phyloP scores from a whole-genome alignment of 2,888 invertebrate genomes.

The Copidosoma aretas region DNA sequence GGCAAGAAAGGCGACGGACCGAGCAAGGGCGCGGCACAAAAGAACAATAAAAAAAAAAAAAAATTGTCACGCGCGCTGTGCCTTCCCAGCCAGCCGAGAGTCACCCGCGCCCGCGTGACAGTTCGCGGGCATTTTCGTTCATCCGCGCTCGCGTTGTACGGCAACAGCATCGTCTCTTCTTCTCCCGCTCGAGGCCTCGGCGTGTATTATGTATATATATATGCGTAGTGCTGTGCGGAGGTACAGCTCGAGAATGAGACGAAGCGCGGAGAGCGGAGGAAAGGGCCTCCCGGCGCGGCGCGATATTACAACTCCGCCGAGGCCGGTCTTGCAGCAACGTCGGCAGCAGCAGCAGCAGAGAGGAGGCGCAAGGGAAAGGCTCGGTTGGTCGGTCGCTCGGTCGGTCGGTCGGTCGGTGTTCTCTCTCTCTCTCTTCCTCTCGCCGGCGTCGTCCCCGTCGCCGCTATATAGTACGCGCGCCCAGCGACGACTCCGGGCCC shows the following conservation, averaged over 20 bases:
- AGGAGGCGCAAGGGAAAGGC: slow-evolving; percentile 17
- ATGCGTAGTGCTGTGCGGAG: too few relatives aligned
- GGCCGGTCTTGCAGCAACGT: not conserved
- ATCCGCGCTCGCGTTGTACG: too few relatives aligned
- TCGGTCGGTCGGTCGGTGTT: slow-evolving; percentile 36
- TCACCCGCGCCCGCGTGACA: slow-evolving; percentile 10
- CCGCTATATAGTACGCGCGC: too few relatives aligned
- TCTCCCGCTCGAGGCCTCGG: not conserved
- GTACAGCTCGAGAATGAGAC: too few relatives aligned
- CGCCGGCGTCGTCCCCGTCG: too few relatives aligned
- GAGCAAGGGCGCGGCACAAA: not conserved
- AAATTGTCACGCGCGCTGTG: not conserved
- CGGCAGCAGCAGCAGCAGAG: too few relatives aligned
- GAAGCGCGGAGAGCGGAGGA: not conserved
- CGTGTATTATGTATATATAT: too few relatives aligned
- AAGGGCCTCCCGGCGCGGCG: not conserved
- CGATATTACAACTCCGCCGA: not conserved
- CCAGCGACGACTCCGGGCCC: not conserved
- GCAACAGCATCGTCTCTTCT: too few relatives aligned
- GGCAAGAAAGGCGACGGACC: too few relatives aligned
- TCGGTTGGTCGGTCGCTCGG: slow-evolving; percentile 43
- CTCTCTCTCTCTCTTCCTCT: too few relatives aligned
- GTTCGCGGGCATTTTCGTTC: slow-evolving; percentile 24
- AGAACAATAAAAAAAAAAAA: not conserved
- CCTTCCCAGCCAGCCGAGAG: not conserved